Conservation (phyloP, 2,888 invertebrate species). For the Diarsia dahlii region DNA sequence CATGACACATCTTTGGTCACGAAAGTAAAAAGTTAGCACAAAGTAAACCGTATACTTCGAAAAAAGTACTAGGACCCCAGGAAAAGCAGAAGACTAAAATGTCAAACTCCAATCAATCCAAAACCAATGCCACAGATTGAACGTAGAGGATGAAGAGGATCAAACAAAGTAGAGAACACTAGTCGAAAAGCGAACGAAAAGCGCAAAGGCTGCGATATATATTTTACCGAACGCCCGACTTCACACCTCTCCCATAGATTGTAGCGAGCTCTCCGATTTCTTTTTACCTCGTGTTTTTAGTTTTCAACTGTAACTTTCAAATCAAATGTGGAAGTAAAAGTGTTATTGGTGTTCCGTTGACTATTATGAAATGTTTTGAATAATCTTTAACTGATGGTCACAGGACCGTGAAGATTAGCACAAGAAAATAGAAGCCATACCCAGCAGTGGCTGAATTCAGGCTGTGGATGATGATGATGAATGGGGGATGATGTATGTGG, state of each 20-base stretch:
- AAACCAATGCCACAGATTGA: constrained; percentile 17
- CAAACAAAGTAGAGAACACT: background rate
- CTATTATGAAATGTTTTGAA: background rate
- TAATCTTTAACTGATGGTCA: background rate
- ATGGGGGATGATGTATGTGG: too few relatives aligned
- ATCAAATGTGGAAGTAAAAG: background rate
- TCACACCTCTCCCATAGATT: background rate
- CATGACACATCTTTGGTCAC: too few relatives aligned
- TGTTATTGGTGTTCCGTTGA: background rate
- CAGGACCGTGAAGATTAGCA: too few relatives aligned
- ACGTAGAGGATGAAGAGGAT: background rate
- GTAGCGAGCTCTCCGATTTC: background rate
- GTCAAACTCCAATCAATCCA: constrained; percentile 14
- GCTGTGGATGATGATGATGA: too few relatives aligned
- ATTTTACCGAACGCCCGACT: background rate
- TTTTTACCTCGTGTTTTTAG: background rate
- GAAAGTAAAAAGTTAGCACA: too few relatives aligned
- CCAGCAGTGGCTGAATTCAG: too few relatives aligned
- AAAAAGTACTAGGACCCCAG: background rate
- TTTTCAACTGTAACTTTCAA: background rate
- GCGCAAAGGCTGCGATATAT: constrained; percentile 16
- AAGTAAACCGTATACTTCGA: too few relatives aligned
- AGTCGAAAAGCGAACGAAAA: constrained; percentile 22
- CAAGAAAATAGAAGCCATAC: too few relatives aligned
- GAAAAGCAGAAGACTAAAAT: background rate